Base-by-base conservation (phyloP, 2,113 vertebrate species). In the Ptyas mucosa region DNA sequence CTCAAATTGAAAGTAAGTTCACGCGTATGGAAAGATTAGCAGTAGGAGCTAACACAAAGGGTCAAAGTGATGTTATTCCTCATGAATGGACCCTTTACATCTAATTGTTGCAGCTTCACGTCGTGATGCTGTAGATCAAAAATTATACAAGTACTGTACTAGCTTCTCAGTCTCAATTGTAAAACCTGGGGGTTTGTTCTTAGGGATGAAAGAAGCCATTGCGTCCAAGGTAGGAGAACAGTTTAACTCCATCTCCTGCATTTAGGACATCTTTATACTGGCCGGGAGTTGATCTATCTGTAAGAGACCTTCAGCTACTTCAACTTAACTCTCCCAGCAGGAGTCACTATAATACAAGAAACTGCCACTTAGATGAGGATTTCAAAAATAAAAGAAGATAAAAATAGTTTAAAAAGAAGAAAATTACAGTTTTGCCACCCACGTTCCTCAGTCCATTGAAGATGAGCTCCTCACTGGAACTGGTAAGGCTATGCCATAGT, bases 1-100 rank as follows among this genome's bases (percentile, higher is more conserved):
- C 98, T 98, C 98, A 98, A 98, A 98, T 98, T 98, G 98, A 98
- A 98, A 98, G 98, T 98, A 98, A 98, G 98, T 98, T 98, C 98
- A 98, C 98, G 98, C 98, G 97, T 98, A 98, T 98, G 98, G 98
- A 98, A 98, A 98, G 98, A 98, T 98, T 98, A 98, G 98, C 98
- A 98, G 98, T 98, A 98, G 98, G 98, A 98, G 98, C 98, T 98
- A 98, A 98, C 98, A 98, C 98, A 98, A 98, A 98, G 98, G 98
- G 98, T 98, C 98, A 98, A 98, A 98, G 98, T 98, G 98, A 98
- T 98, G 98, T 98, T 98, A 98, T 98, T 98, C 98, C 97, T 98
- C 98, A 98, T 98, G 98, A 98, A 98, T 98, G 98, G 98, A 97
- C 98, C 98, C 98, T 98, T 98, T 98, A 98, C 98, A 98, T 98